Evolutionary conservation across 2,797 vertebrate genomes (phyloP).

Genomic region (Aphelocoma californica): DNA sequence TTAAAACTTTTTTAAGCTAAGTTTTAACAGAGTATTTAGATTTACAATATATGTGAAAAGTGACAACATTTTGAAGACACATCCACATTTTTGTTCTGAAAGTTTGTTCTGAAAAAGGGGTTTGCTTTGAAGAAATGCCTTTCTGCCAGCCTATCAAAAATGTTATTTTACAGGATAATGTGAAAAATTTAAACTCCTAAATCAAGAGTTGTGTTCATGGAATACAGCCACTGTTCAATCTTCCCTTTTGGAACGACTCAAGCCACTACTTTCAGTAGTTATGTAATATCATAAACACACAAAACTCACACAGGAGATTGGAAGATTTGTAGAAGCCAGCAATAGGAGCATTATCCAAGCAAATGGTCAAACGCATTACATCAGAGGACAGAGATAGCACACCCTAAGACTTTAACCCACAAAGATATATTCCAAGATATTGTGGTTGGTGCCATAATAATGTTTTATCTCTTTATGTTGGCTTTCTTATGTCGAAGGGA

Average conservation of each 20-base stretch:
- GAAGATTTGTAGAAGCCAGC: constrained; percentile 11
- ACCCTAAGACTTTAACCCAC: neutral
- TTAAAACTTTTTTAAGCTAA: neutral
- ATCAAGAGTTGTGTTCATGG: neutral
- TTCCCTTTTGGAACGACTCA: neutral
- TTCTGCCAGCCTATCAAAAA: constrained; percentile 44
- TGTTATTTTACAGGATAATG: neutral
- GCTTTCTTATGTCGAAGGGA: neutral
- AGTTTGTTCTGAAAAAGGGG: neutral
- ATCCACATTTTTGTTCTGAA: neutral
- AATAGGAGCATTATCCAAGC: neutral
- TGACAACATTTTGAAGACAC: neutral
- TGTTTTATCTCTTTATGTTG: neutral
- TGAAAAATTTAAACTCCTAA: constrained; percentile 34
- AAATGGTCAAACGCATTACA: neutral
- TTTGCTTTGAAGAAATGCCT: constrained; percentile 26
- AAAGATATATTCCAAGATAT: neutral
- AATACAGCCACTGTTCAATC: neutral
- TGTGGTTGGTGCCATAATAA: neutral
- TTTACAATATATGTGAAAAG: neutral
- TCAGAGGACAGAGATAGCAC: neutral
- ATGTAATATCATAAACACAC: neutral
- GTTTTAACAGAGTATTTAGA: neutral
- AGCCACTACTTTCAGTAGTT: neutral
- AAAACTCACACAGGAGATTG: neutral